phyloP scores from a whole-genome alignment of 2,113 vertebrate genomes.

The Nothoprocta perdicaria region DNA sequence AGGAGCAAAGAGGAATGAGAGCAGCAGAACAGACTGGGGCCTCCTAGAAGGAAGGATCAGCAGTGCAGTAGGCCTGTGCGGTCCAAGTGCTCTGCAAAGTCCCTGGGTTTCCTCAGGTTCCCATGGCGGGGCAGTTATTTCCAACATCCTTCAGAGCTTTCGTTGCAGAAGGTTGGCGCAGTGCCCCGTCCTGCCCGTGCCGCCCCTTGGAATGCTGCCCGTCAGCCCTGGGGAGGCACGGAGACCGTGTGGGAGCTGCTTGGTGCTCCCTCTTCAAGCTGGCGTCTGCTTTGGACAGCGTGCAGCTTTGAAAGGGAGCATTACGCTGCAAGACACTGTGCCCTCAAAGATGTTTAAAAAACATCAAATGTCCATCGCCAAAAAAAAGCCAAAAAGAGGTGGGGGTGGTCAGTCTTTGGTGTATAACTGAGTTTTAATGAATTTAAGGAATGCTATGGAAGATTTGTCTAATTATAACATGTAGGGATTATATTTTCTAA shows the following conservation, averaged over 20 bases:
- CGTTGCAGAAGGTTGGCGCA: fast-evolving
- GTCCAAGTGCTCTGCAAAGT: not conserved
- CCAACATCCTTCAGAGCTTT: fast-evolving
- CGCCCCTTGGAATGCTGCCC: not conserved
- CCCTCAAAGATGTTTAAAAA: not conserved
- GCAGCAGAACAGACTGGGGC: not conserved
- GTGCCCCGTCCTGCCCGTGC: fast-evolving
- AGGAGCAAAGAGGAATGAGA: not conserved
- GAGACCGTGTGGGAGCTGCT: not conserved
- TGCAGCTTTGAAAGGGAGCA: not conserved
- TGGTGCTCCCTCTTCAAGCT: not conserved
- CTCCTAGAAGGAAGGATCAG: not conserved
- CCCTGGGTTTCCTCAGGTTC: not conserved
- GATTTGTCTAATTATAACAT: not conserved
- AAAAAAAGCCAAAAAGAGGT: not conserved
- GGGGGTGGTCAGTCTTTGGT: not conserved
- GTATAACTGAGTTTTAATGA: not conserved
- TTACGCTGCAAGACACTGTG: not conserved
- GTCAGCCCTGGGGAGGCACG: fast-evolving
- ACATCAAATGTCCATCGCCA: not conserved
- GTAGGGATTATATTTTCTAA: not conserved
- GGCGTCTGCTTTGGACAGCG: not conserved
- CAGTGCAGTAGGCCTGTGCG: not conserved
- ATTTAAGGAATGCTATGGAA: not conserved
- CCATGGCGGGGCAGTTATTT: not conserved